Base-by-base conservation (phyloP, 2,797 vertebrate species). In the Anas georgica region DNA sequence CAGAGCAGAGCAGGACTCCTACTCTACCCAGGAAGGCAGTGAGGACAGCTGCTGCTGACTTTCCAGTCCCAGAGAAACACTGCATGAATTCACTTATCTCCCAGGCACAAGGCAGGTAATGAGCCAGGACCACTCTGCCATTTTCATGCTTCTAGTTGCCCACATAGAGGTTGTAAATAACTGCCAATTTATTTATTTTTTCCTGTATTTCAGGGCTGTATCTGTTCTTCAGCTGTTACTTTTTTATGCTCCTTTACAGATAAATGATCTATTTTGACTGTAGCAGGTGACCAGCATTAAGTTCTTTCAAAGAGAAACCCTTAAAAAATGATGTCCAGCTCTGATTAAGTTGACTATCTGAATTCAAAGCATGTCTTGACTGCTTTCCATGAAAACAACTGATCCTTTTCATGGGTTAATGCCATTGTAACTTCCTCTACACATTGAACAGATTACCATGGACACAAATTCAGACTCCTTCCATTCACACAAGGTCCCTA, bases 371-470 rank as follows among this genome's bases (percentile, higher is more conserved):
- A 98, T 98, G 98, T 98, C 97, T 95, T 97, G 78, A 91, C 95
- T 92, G 98, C 98, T 98, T 97, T 98, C 98, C 97, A 97, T 97
- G 98, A 97, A 98, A 98, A 98, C 96, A 97, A 97, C 85, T 89
- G 96, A 97, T 97, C 96, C 97, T 98, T 98, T 97, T 97, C 81
- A 98, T 93, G 97, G 97, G 95, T 97, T 90, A 97, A 96, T 87
- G 97, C 98, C 97, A 98, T 97, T 97, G 96, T 96, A 97, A 98
- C 98, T 98, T 98, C 98, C 98, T 98, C 97, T 68, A 96, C 92
- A 95, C 94, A 98, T 41, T 97, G 88, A 97, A 92, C 86, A 96
- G 93, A 98, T 98, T 93, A 83, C 98, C 98, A 98, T 98, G 98
- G 98, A 98, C 98, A 99, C 98, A 94, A 94, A 97, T 96, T 97